These are phyloP conservation scores for Hafferia zeledoni DNA, from an alignment of 2,797 vertebrate genomes.

Conservation along the genomic window DNA sequence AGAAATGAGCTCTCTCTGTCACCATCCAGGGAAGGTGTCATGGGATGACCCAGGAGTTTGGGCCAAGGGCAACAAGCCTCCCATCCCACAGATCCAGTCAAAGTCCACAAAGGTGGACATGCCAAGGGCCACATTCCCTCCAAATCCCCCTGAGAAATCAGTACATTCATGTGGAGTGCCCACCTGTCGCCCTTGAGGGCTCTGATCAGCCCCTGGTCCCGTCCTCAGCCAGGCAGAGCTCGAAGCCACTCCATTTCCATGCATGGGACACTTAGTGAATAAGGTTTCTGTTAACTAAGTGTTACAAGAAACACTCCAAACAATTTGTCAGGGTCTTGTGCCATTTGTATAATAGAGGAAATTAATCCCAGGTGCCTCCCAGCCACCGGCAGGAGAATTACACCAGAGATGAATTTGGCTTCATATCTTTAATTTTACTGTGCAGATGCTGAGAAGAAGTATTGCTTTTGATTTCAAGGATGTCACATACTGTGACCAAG, in stretches of 20 bases:
- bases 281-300: neutral
- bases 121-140: neutral
- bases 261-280: neutral
- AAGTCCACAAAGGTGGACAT: accelerated
- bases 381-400: neutral
- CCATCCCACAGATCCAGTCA: neutral
- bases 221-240: neutral
- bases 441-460: neutral
- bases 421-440: slow-evolving; percentile 12
- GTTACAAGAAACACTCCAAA: neutral
- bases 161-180: neutral
- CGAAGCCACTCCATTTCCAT: neutral
- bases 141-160: accelerated
- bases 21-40: accelerated
- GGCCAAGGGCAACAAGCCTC: neutral
- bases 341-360: neutral
- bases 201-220: neutral
- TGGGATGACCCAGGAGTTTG: accelerated
- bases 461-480: slow-evolving; percentile 62
- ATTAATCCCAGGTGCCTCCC: slow-evolving; percentile 27
- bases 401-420: slow-evolving; percentile 40
- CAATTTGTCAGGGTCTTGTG: slow-evolving; percentile 8
- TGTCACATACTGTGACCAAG: slow-evolving; percentile 54
- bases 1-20: neutral
- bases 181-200: accelerated